Evolutionary conservation across 2,888 invertebrate genomes (phyloP).

Genomic region (Petrolisthes cinctipes): DNA sequence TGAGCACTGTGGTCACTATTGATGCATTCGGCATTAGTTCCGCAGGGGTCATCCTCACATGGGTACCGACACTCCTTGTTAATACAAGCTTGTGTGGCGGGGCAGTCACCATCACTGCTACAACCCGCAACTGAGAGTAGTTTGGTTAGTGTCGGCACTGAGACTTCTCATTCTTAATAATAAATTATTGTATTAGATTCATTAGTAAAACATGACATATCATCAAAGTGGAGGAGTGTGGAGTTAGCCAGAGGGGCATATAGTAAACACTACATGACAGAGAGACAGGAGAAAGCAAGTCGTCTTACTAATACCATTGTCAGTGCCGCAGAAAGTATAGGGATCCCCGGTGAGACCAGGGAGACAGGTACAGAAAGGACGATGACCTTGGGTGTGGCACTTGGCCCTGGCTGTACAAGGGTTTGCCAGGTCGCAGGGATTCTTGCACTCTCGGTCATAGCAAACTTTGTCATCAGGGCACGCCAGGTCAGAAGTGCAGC

Average conservation of each 20-base stretch:
- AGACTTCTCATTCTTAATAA: conserved; percentile 15
- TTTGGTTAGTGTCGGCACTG: conserved; percentile 48
- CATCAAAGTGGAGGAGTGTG: conserved; percentile 34
- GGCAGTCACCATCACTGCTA: conserved; percentile 85
- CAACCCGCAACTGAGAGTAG: conserved; percentile 77
- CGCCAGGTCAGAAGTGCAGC: conserved; percentile 82
- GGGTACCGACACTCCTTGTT: conserved; percentile 73
- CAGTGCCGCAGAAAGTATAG: conserved; percentile 66
- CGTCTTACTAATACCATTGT: conserved; percentile 56
- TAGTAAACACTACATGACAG: conserved; percentile 31
- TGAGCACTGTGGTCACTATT: conserved; percentile 78
- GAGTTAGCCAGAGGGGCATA: conserved; percentile 21
- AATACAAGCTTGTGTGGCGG: conserved; percentile 84
- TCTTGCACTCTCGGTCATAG: conserved; percentile 78
- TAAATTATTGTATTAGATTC: conserved; percentile 33
- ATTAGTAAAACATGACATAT: conserved; percentile 38
- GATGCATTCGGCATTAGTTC: conserved; percentile 84
- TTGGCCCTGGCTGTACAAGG: conserved; percentile 83
- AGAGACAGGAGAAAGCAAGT: conserved; percentile 35
- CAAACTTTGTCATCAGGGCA: conserved; percentile 85
- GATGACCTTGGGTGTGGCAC: conserved; percentile 82
- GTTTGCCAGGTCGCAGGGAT: conserved; percentile 68
- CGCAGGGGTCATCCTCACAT: conserved; percentile 76
- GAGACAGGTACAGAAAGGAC: conserved; percentile 81
- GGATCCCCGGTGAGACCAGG: conserved; percentile 83